Base-by-base conservation (phyloP, 2,888 invertebrate species). In the Leucozona laternaria region DNA sequence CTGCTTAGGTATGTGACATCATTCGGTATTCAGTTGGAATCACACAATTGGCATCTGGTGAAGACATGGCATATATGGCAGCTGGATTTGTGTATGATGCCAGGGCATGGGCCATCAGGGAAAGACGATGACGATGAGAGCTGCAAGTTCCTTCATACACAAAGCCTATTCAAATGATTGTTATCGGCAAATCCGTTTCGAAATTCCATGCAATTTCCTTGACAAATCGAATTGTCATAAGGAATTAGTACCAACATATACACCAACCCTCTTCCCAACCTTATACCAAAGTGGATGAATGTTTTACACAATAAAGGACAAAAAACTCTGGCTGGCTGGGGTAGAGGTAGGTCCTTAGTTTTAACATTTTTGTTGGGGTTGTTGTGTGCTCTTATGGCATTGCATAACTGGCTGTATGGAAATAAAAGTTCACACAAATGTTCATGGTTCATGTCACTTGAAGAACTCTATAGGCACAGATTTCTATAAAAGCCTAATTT, bases 21-120 rank as follows among this genome's bases (percentile, higher is more conserved):
- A 85, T 85, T 85, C 62, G 34, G 81, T 85, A 85, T 85, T 85
- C 85, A 73, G 77, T 64, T 77, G 68, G 85, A 81, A 81, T 78
- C 72, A 68, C 72, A 68, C 72, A 81, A 73, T 81, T 85, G 85
- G 81, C 85, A 85, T 85, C 80, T 85, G 80, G 72, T 40, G 55
- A 73, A 68, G 72, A 80, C 34, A 77, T 62, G 73, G 58, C 57
- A 77, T 64, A 71, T 72, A 34, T 53, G 48, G 37, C 48, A 66
- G 64, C 25, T 71, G 28, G 17, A 45, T 45, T 71, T 70, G 48
- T 70, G 37, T 37, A 53, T 31, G 37, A 37, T 43, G 43, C 0
- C 53, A 53, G n/a, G n/a, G 50, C 17, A 40, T n/a, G 43, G 43
- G 43, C 62, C 25, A n/a, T n/a, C n/a, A 62, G 31, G 17, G 4